phyloP scores from a whole-genome alignment of 2,888 invertebrate genomes.

The Incurvaria masculella region DNA sequence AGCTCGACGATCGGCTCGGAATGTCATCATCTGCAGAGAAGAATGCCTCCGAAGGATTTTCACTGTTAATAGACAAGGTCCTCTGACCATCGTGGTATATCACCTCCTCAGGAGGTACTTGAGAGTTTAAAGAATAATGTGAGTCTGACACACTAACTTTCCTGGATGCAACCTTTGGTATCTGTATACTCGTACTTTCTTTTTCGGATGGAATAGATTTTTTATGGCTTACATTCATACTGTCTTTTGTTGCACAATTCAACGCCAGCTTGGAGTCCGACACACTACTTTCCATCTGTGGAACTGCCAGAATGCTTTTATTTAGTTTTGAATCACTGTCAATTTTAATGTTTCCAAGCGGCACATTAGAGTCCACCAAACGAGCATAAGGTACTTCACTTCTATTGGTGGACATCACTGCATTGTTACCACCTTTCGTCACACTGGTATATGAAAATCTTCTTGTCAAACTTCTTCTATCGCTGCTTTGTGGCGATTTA shows the following conservation, averaged over 20 bases:
- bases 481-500: slow-evolving; percentile 40
- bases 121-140: slow-evolving; percentile 62
- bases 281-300: slow-evolving; percentile 73
- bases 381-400: slow-evolving; percentile 79
- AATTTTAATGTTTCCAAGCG: slow-evolving; percentile 56
- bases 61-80: slow-evolving; percentile 83
- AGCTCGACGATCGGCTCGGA: slow-evolving; percentile 65
- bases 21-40: slow-evolving; percentile 93
- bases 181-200: neutral
- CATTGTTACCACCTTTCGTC: slow-evolving; percentile 43
- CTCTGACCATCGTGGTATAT: slow-evolving; percentile 67
- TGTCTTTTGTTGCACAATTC: slow-evolving; percentile 64
- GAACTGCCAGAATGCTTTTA: slow-evolving; percentile 52
- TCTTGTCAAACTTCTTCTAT: slow-evolving; percentile 43
- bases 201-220: slow-evolving; percentile 17
- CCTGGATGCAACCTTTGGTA: slow-evolving; percentile 44
- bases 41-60: slow-evolving; percentile 89
- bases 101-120: slow-evolving; percentile 57
- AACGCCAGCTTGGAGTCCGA: slow-evolving; percentile 84
- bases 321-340: slow-evolving; percentile 71
- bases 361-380: slow-evolving; percentile 65
- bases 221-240: slow-evolving; percentile 29
- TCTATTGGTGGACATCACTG: slow-evolving; percentile 42
- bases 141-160: slow-evolving; percentile 63
- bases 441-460: slow-evolving; percentile 49